These are phyloP conservation scores for Aspidiotus rigidus DNA, from an alignment of 2,888 invertebrate genomes.

Conservation along the genomic window DNA sequence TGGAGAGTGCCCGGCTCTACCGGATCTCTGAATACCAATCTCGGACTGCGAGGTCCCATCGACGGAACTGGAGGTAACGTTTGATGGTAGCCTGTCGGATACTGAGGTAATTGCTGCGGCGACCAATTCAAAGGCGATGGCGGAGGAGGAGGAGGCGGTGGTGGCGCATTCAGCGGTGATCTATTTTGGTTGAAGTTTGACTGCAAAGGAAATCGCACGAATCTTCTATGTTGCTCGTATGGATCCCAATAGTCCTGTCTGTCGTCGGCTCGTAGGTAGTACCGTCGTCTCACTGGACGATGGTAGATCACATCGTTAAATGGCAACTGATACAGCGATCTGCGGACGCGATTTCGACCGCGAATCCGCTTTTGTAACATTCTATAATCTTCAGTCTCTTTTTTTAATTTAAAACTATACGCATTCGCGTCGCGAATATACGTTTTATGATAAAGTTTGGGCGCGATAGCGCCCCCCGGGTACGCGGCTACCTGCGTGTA, in stretches of 20 bases:
- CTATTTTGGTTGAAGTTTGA: conserved; percentile 23
- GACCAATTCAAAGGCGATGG: conserved; percentile 30
- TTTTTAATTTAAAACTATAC: conserved; percentile 26
- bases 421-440: conserved; percentile 16
- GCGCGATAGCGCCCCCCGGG: not conserved
- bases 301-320: conserved; percentile 27
- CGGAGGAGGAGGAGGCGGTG: conserved; percentile 30
- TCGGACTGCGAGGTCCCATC: conserved; percentile 40
- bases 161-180: conserved; percentile 22
- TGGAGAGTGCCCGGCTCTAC: conserved; percentile 39
- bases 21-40: conserved; percentile 40
- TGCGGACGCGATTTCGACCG: conserved; percentile 24
- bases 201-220: conserved; percentile 35
- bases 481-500: not conserved
- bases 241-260: conserved; percentile 3
- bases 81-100: conserved; percentile 24
- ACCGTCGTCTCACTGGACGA: conserved; percentile 15
- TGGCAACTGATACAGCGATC: conserved; percentile 30
- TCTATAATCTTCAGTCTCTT: conserved; percentile 32
- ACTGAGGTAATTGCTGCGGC: conserved; percentile 28
- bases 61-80: conserved; percentile 35
- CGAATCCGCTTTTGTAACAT: conserved; percentile 25
- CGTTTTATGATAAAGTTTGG: conserved; percentile 23
- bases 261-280: conserved; percentile 10
- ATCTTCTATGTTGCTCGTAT: conserved; percentile 28